A percentile compares a stretch with the other conserved stretches of the same genome.
These are phyloP conservation scores for Entomyzon cyanotis DNA, from an alignment of 2,113 vertebrate genomes.

Conservation along the genomic window DNA sequence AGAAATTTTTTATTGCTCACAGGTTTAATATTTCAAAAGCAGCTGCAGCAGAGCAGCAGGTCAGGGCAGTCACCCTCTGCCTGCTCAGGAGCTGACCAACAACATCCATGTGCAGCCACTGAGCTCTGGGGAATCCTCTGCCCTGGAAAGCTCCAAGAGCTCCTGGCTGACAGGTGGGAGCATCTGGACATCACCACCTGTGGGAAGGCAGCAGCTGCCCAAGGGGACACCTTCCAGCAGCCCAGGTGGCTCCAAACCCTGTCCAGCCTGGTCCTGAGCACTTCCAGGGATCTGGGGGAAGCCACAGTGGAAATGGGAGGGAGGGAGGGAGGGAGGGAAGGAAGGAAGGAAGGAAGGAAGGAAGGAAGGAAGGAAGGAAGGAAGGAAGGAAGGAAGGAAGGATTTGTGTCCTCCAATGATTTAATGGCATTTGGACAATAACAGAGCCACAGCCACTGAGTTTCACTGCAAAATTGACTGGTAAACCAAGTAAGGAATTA, in stretches of 20 bases:
- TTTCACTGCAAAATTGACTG: not conserved
- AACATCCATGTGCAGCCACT: rapidly evolving
- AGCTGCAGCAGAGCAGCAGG: not conserved
- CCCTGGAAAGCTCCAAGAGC: not conserved
- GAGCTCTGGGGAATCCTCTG: not conserved
- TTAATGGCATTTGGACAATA: not conserved
- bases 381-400: not conserved
- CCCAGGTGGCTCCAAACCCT: not conserved
- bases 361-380: too few relatives aligned
- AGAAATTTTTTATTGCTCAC: not conserved
- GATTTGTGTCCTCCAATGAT: not conserved
- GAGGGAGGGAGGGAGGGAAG: rapidly evolving
- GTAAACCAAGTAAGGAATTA: not conserved
- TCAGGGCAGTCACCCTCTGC: not conserved
- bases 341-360: too few relatives aligned
- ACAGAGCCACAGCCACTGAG: not conserved
- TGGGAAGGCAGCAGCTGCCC: not conserved
- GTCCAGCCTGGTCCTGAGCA: rapidly evolving
- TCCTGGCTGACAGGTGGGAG: not conserved
- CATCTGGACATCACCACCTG: rapidly evolving
- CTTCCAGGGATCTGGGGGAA: not conserved
- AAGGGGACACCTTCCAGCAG: not conserved
- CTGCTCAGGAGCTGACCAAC: not conserved
- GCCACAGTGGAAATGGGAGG: not conserved
- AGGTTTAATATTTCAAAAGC: not conserved